These are phyloP conservation scores for Brotula barbata DNA, from an alignment of 2,797 vertebrate species.

Conservation along the genomic window DNA sequence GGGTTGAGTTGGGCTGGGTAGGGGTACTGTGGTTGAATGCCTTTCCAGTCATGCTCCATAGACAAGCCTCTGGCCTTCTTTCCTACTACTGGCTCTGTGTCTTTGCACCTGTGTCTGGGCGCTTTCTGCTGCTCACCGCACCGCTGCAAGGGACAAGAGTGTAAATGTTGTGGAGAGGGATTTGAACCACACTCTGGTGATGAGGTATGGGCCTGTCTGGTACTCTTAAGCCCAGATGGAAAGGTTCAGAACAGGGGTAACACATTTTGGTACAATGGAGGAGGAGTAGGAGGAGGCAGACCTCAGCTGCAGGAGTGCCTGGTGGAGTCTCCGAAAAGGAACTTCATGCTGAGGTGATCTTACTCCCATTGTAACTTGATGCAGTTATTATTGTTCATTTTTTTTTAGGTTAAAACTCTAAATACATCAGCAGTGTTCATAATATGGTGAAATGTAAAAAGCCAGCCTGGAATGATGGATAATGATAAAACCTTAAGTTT, in stretches of 20 bases:
- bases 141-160: constrained; percentile 71
- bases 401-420: background rate
- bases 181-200: constrained; percentile 74
- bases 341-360: constrained; percentile 17
- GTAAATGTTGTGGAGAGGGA: constrained; percentile 76
- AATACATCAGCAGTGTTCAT: constrained; percentile 16
- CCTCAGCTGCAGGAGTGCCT: background rate
- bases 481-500: background rate
- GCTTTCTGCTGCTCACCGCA: constrained; percentile 62
- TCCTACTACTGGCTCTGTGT: constrained; percentile 70
- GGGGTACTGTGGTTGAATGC: constrained; percentile 77
- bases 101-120: constrained; percentile 77
- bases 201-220: constrained; percentile 74
- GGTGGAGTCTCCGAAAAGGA: constrained; percentile 17
- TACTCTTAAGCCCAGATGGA: constrained; percentile 70
- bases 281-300: constrained; percentile 5
- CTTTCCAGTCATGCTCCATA: constrained; percentile 77
- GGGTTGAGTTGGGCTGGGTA: constrained; percentile 65
- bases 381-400: too few species aligned
- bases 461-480: constrained; percentile 18
- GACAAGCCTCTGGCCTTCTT: constrained; percentile 73
- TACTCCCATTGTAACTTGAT: constrained; percentile 9
- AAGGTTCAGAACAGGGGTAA: constrained; percentile 53
- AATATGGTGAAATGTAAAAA: constrained; percentile 4
- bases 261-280: constrained; percentile 43